Evolutionary conservation across 2,888 invertebrate genomes (phyloP), one percentile per base, ranked within the genome.

Genomic region (Coelopa pilipes): DNA sequence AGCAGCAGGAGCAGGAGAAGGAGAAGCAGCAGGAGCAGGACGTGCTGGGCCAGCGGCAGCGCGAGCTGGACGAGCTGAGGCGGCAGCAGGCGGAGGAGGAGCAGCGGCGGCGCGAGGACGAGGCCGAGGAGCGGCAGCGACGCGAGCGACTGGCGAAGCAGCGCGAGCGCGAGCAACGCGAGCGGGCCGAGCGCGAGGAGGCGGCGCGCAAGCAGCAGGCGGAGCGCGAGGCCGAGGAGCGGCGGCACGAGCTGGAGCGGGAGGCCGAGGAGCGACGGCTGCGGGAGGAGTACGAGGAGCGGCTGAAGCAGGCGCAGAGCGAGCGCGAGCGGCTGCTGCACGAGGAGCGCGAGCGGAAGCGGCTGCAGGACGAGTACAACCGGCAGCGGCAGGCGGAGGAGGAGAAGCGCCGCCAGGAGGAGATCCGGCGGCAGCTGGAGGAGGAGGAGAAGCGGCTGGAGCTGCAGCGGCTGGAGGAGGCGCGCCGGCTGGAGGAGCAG

Each of bases 391-490:
- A 81, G 3, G 80, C 83, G 60, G 78, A 81, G 72, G 82, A 82
- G 63, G 85, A 87, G 67, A 80, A 79, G 2, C 78, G 79, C 46
- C 83, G 86, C 0, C 82, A 80, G 62, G 81, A 80, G 50, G 78
- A 84, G 67, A 78, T 84, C 1, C 81, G 79, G n/a, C 85, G 80
- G 19, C 79, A 82, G 5, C 80, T 83, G 11, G 79, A 85, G 55
- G 86, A 85, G 65, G 85, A 86, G 57, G 85, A 87, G 72, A 82
- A 84, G 73, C 84, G 84, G 0, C 72, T 71, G 1, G 79, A 82
- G 66, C 74, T 84, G 24, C 69, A 82, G 69, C 80, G 82, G 1
- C 55, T 84, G n/a, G 81, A 84, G 72, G 80, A 82, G 63, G 79
- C 81, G 2, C 81, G 82, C 47, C 79, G 76, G 69, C 81, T 82